Evolutionary conservation across 1,140 invertebrate genomes (phyloP).

Genomic region (Drosophila hydei): DNA sequence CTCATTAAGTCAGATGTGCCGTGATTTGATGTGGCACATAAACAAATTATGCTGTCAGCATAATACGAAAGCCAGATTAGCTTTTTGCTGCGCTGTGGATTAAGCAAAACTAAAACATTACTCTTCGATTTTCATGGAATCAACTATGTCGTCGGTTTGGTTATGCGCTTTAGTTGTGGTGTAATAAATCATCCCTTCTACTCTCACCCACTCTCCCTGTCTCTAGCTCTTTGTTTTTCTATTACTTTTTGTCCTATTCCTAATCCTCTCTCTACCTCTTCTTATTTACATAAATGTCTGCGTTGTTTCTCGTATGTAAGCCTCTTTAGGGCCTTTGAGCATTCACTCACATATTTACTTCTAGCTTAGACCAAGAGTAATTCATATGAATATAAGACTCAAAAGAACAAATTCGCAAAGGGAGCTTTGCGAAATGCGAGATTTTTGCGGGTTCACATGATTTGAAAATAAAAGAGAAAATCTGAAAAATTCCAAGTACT

Average conservation of each 20-base stretch:
- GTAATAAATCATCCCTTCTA: background rate
- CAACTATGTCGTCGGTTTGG: no score
- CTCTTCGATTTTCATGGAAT: no score
- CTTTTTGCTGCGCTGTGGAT: no score
- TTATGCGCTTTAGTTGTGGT: no score
- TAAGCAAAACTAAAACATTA: no score
- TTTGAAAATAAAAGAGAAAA: background rate
- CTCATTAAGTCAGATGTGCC: background rate
- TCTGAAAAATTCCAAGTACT: conserved; percentile 1
- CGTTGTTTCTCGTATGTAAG: background rate
- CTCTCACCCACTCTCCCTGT: background rate
- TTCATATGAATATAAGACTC: no score
- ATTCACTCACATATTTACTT: no score
- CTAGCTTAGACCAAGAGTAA: no score
- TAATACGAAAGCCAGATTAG: background rate
- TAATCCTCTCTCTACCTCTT: background rate
- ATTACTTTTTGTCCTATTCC: background rate
- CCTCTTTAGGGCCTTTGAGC: no score
- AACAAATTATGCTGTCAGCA: background rate
- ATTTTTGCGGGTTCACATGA: background rate
- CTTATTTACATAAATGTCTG: background rate
- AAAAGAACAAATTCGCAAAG: no score
- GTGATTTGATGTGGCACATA: background rate
- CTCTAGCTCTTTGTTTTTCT: background rate
- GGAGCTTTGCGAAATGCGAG: no score